A percentile compares a stretch with the other conserved stretches of the same genome.
phyloP scores from a whole-genome alignment of 2,888 invertebrate species.

The Agrochola lota region DNA sequence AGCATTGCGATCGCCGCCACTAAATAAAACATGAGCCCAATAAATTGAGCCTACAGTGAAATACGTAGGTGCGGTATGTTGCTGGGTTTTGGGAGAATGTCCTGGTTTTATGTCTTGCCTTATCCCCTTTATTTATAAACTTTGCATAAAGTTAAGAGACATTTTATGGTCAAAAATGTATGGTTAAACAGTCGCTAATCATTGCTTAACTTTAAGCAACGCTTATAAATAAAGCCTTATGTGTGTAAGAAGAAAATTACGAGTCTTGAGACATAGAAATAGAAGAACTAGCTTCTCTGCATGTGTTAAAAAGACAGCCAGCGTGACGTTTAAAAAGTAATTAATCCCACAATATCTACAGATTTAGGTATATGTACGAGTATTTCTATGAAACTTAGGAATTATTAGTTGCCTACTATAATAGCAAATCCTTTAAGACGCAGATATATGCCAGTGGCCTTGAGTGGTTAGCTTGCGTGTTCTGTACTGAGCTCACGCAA shows the following conservation, averaged over 20 bases:
- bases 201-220: background rate
- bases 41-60: constrained; percentile 42
- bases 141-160: background rate
- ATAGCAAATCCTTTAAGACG: background rate
- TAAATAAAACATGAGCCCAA: constrained; percentile 56
- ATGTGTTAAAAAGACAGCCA: background rate
- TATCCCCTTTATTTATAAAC: too few species aligned
- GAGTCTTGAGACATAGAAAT: background rate
- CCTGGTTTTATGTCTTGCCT: too few species aligned
- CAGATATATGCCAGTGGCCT: too few species aligned
- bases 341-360: background rate
- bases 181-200: background rate
- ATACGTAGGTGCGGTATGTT: background rate
- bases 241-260: background rate
- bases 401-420: background rate
- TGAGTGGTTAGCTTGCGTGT: too few species aligned
- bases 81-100: background rate
- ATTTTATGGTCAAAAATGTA: background rate
- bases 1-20: constrained; percentile 49
- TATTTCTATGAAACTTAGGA: background rate
- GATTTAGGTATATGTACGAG: background rate
- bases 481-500: too few species aligned
- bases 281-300: background rate
- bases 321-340: background rate
- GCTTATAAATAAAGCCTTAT: background rate